Conservation (phyloP, 2,113 vertebrate genomes). For the Elaphurus davidianus region DNA sequence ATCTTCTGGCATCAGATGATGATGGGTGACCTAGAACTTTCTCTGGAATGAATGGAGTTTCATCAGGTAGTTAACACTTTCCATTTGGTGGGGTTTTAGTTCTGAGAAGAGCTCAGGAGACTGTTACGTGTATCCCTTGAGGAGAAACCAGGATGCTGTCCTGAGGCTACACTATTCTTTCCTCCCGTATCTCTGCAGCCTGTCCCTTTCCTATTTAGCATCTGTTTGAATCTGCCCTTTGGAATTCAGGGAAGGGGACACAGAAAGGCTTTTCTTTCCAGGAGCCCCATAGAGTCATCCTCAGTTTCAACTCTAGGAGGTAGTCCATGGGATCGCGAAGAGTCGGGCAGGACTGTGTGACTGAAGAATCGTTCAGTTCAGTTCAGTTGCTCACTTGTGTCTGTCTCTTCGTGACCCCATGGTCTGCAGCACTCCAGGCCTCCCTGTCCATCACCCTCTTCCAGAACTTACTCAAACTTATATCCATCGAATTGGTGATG, state of each 20-base stretch:
- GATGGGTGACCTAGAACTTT: neutral
- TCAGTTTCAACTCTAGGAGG: neutral
- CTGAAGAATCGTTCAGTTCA: neutral
- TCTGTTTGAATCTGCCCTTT: neutral
- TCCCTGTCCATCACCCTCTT: neutral
- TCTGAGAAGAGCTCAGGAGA: neutral
- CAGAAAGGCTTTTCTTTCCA: neutral
- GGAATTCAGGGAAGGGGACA: neutral
- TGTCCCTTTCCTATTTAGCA: neutral
- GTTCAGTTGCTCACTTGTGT: neutral
- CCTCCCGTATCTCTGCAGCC: neutral
- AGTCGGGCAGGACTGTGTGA: rapidly evolving
- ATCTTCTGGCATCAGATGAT: neutral
- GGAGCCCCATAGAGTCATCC: neutral
- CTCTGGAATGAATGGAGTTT: neutral
- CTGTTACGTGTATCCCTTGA: neutral
- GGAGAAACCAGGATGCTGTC: neutral
- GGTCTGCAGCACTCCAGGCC: neutral
- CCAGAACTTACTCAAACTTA: neutral
- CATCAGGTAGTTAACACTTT: neutral
- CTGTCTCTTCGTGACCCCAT: neutral
- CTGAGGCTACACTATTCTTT: neutral
- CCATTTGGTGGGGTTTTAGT: neutral
- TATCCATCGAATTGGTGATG: neutral
- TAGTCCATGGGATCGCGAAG: neutral